Evolutionary conservation across 2,888 invertebrate species (phyloP).

Genomic region (Spilosoma lubricipeda): DNA sequence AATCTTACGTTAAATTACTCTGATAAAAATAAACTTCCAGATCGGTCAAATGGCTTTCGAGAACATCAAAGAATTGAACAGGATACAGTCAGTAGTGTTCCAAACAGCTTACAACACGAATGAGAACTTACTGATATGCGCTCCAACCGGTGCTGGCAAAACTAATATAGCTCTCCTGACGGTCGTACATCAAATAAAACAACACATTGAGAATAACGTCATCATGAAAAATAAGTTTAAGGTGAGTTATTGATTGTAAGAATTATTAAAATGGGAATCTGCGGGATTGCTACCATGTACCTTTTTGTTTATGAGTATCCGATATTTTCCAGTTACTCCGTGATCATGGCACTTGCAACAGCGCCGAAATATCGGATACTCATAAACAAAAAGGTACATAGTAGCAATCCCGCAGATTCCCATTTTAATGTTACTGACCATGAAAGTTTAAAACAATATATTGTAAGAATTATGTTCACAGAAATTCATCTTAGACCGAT

Average conservation of each 20-base stretch:
- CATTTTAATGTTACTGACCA: too few relatives aligned
- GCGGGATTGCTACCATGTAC: too few relatives aligned
- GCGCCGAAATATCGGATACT: too few relatives aligned
- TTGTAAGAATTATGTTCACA: too few relatives aligned
- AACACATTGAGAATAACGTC: slow-evolving; percentile 92
- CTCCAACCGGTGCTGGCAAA: slow-evolving; percentile 99
- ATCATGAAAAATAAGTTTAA: slow-evolving; percentile 97
- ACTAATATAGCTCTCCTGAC: slow-evolving; percentile 98
- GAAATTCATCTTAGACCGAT: too few relatives aligned
- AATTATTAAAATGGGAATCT: too few relatives aligned
- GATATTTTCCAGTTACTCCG: too few relatives aligned
- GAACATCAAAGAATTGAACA: slow-evolving; percentile 94
- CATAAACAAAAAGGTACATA: too few relatives aligned
- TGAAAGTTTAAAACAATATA: too few relatives aligned
- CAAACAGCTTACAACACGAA: slow-evolving; percentile 98
- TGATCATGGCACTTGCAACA: too few relatives aligned
- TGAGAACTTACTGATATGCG: slow-evolving; percentile 98
- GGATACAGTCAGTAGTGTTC: slow-evolving; percentile 98
- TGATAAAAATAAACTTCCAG: slow-evolving; percentile 77
- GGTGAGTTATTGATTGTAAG: slow-evolving; percentile 75
- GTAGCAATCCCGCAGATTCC: too few relatives aligned
- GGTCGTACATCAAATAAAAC: slow-evolving; percentile 95
- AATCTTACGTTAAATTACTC: not conserved
- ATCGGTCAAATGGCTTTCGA: slow-evolving; percentile 96
- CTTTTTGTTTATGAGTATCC: too few relatives aligned